Evolutionary conservation across 2,888 invertebrate species (phyloP), one percentile per base, ranked within the genome.

Genomic region (Dynastes hyllus): DNA sequence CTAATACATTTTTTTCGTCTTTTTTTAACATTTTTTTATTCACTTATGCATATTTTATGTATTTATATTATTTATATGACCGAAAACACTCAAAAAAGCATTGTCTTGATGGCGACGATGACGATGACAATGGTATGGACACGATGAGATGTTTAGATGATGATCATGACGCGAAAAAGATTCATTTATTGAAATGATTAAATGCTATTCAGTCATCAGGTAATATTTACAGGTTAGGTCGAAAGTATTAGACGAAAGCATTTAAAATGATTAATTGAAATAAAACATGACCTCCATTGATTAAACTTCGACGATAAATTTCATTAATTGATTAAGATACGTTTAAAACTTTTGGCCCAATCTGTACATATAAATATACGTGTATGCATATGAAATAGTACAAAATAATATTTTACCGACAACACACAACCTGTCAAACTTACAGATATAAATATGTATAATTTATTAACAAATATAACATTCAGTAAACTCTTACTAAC

Each of bases 391-490:
- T 50, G 76, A 65, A 76, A 61, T 53, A 67, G 66, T 77, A 78
- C 69, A 75, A 70, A 66, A 82, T 81, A 84, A 85, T 85, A 85
- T 67, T 50, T 40, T 86, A 85, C 85, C 85, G 85, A 85, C 86
- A 86, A 82, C 83, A 85, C 84, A 84, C 84, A 85, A 84, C 84
- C 85, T 85, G 84, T 76, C 80, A 83, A 84, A 81, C 81, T 83
- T 85, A 86, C 85, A 85, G 84, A 86, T 87, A 88, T 88, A 87
- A 87, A 87, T 87, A 87, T 87, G 86, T 87, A 87, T 87, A 87
- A 86, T 87, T 88, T 87, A 88, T 88, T 87, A 88, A 88, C 88
- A 88, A 88, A 88, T 87, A 87, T 88, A 88, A 88, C 88, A 88
- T 88, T 88, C 86, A 88, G 86, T 87, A 86, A 87, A 87, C 84